Evolutionary conservation across 92 coral and sea anemone species (phyloP).

Genomic region (Blastomussa wellsi): DNA sequence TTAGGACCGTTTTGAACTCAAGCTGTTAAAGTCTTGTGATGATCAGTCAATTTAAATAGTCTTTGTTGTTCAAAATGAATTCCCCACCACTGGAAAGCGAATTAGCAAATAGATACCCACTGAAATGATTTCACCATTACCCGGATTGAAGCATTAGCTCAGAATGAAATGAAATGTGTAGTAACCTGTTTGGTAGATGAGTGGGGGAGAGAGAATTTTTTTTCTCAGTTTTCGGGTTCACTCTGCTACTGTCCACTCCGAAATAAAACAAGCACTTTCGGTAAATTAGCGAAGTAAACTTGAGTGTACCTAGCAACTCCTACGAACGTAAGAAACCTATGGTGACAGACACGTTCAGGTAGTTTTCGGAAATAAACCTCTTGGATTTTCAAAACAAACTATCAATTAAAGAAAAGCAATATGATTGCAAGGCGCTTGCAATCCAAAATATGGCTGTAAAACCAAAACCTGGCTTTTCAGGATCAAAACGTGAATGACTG

Average conservation of each 20-base stretch:
- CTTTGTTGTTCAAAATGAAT: background rate
- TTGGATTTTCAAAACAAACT: background rate
- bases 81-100: background rate
- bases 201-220: background rate
- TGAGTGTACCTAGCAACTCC: background rate
- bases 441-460: background rate
- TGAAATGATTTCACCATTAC: background rate
- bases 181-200: background rate
- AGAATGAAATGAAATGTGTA: background rate
- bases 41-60: slow-evolving; percentile 14
- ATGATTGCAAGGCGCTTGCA: background rate
- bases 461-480: background rate
- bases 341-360: background rate
- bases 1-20: slow-evolving; percentile 16
- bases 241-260: background rate
- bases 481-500: background rate
- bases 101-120: slow-evolving; percentile 8
- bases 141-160: background rate
- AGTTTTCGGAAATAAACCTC: background rate
- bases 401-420: background rate
- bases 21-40: background rate
- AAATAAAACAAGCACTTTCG: background rate
- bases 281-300: background rate
- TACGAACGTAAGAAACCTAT: background rate
- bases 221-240: background rate